A percentile compares a stretch with the other conserved stretches of the same genome.
These are phyloP conservation scores for Chrysolina americana DNA, from an alignment of 2,888 invertebrate genomes.

Conservation along the genomic window DNA sequence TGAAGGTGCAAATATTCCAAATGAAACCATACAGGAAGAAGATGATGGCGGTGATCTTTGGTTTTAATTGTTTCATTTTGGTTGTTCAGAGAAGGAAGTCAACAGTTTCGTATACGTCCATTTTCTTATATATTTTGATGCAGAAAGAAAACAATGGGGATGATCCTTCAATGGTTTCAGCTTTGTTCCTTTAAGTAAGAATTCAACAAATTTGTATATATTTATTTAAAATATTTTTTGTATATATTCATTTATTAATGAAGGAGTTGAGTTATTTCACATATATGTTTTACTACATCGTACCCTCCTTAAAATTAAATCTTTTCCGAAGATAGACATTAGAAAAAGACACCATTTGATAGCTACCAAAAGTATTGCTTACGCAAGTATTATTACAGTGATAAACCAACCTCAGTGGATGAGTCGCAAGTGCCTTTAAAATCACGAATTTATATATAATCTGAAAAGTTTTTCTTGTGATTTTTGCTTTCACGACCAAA, in stretches of 20 bases:
- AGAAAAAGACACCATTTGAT: no score
- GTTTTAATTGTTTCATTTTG: slow-evolving; percentile 69
- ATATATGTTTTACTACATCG: neutral
- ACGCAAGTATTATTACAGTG: no score
- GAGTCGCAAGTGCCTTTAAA: no score
- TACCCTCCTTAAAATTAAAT: no score
- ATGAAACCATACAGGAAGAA: slow-evolving; percentile 63
- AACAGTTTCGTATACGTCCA: neutral
- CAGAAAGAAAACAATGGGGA: neutral
- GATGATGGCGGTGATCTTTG: slow-evolving; percentile 74
- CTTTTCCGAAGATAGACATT: no score
- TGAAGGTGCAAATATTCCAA: slow-evolving; percentile 65
- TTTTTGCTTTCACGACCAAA: no score
- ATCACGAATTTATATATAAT: no score
- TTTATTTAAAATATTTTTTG: neutral
- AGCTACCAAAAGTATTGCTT: no score
- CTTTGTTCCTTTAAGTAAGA: neutral
- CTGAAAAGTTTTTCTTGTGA: no score
- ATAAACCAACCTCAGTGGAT: no score
- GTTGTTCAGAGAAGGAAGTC: neutral
- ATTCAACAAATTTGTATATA: neutral
- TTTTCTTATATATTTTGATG: slow-evolving; percentile 1
- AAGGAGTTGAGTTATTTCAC: neutral
- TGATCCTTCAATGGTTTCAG: slow-evolving; percentile 50
- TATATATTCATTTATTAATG: neutral